Evolutionary conservation across 2,797 vertebrate species (phyloP), one percentile per base, ranked within the genome.

Genomic region (Galagoides demidoff): DNA sequence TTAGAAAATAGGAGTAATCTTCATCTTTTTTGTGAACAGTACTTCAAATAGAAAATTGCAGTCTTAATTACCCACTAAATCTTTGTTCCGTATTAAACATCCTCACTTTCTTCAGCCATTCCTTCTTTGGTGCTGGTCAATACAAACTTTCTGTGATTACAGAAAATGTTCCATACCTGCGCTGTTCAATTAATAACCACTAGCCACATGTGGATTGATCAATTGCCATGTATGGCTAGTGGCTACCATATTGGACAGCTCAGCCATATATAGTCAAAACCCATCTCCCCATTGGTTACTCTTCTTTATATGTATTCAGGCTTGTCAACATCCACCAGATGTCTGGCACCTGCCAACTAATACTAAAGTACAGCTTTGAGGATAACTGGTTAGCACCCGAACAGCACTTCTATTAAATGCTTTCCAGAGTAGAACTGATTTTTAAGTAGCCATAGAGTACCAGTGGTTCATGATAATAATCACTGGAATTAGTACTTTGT

Each of bases 401-500:
- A 84, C 64, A 95, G 2, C 86, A 76, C 64, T 92, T 94, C 76
- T 71, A 59, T 82, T 77, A 59, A 59, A 77, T 96, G n/a, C 82
- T 87, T 83, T 90, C 27, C 83, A 82, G 43, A 92, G 43, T 88
- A 57, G 34, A 76, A 31, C 78, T 52, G 45, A 59, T 83, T 10
- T 27, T 14, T 25, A 55, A 90, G 45, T 66, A 74, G 70, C 45
- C 16, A 37, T 39, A 49, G 17, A 77, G 25, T 83, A 20, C 63
- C 93, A 68, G 49, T 76, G 31, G 49, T 79, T 95, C 83, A 76
- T 55, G 49, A 3, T 39, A 68, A 74, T 73, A 68, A 91, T 96
- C 90, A 95, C 70, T 90, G 20, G 55, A 92, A 89, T 49, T 93
- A 92, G 29, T 66, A 93, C 31, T 95, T 10, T 86, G 78, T 89